phyloP scores from a whole-genome alignment of 2,888 invertebrate species.

The Oxycera nigricornis region DNA sequence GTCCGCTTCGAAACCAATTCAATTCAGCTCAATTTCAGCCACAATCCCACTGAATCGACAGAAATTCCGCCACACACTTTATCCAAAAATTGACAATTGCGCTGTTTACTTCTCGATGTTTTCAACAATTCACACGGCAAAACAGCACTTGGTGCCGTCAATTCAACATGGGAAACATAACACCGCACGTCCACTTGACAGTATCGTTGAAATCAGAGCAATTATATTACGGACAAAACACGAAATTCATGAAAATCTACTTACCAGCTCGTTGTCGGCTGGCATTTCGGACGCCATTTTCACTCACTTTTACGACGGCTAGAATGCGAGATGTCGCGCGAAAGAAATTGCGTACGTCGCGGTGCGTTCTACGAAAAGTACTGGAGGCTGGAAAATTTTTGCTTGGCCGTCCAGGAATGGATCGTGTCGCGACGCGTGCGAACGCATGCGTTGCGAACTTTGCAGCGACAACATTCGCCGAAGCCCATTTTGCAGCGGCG shows the following conservation, averaged over 20 bases:
- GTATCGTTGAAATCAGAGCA: neutral
- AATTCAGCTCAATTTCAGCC: neutral
- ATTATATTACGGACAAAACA: neutral
- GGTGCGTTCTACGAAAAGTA: neutral
- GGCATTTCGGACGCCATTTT: constrained; percentile 57
- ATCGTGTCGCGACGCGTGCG: neutral
- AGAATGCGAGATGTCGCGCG: constrained; percentile 12
- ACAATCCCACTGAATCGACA: neutral
- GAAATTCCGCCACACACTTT: constrained; percentile 23
- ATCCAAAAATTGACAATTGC: constrained; percentile 17
- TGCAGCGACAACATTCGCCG: too few species aligned
- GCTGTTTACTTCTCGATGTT: constrained; percentile 23
- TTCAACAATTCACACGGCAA: neutral
- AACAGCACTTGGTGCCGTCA: neutral
- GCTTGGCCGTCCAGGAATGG: neutral
- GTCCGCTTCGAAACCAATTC: neutral
- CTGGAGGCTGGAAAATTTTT: neutral
- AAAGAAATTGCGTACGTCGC: constrained; percentile 6
- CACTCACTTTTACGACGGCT: constrained; percentile 37
- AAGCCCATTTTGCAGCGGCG: too few species aligned
- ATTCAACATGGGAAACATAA: neutral
- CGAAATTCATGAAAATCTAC: constrained; percentile 45
- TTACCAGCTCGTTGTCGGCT: constrained; percentile 53
- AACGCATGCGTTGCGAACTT: neutral
- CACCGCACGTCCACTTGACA: neutral